Percentiles rank a stretch among this genome's conserved stretches.
phyloP scores from a whole-genome alignment of 2,113 vertebrate species.

The Antennarius striatus region DNA sequence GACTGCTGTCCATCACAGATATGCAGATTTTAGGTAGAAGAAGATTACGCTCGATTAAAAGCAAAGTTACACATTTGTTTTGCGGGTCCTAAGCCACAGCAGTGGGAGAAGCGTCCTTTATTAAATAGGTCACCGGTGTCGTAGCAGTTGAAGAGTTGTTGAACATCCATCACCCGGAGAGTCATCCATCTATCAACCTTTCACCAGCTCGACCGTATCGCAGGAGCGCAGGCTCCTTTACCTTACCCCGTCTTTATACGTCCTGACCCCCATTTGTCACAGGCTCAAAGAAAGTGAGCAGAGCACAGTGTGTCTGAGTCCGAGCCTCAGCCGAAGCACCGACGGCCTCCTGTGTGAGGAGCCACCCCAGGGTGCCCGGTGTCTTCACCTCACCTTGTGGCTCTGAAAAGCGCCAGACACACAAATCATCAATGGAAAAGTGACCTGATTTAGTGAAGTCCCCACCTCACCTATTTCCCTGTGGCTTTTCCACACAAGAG shows the following conservation, averaged over 20 bases:
- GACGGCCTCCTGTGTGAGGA: slow-evolving; percentile 15
- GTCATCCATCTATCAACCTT: slow-evolving; percentile 69
- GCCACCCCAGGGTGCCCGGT: slow-evolving; percentile 24
- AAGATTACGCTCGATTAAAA: not conserved
- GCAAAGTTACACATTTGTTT: not conserved
- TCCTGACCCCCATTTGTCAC: slow-evolving; percentile 63
- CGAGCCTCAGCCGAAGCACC: slow-evolving; percentile 28
- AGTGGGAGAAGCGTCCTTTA: slow-evolving; percentile 46
- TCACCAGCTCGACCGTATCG: slow-evolving; percentile 39
- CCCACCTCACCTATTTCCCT: slow-evolving; percentile 3
- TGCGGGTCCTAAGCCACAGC: slow-evolving; percentile 17
- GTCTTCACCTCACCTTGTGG: slow-evolving; percentile 28
- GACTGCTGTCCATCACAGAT: not conserved
- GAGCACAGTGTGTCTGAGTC: slow-evolving; percentile 12
- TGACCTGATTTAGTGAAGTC: slow-evolving; percentile 53
- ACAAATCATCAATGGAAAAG: slow-evolving; percentile 36
- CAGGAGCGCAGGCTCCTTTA: slow-evolving; percentile 38
- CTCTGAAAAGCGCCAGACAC: not conserved
- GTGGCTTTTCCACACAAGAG: slow-evolving; percentile 32
- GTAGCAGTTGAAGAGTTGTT: slow-evolving; percentile 48
- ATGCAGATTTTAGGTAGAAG: not conserved
- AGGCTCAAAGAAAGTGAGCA: slow-evolving; percentile 23
- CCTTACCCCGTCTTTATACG: slow-evolving; percentile 37
- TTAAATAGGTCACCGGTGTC: slow-evolving; percentile 68
- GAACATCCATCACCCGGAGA: slow-evolving; percentile 69